Evolutionary conservation across 2,888 invertebrate species (phyloP).

Genomic region (Ferrisia virgata): DNA sequence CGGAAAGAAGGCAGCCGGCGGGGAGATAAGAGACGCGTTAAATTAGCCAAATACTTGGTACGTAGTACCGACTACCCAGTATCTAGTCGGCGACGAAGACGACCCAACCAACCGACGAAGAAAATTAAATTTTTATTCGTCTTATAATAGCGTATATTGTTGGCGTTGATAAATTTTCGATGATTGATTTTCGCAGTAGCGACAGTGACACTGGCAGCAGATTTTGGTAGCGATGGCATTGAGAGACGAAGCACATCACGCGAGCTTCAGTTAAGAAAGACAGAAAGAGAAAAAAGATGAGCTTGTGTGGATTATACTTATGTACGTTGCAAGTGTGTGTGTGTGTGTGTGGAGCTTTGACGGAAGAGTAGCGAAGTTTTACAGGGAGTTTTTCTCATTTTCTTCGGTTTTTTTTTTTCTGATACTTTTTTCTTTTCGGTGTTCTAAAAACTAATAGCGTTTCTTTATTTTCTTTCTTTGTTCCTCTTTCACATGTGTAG

Average conservation of each 20-base stretch:
- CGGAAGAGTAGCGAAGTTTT: background rate
- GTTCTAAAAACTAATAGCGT: constrained; percentile 5
- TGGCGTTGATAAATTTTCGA: constrained; percentile 10
- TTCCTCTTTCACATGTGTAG: background rate
- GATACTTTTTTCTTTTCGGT: background rate
- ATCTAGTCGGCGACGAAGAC: too few relatives aligned
- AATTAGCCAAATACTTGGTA: background rate
- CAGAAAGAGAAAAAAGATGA: background rate
- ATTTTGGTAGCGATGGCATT: too few relatives aligned
- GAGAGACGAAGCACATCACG: too few relatives aligned
- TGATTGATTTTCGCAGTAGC: background rate
- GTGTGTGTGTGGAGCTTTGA: background rate
- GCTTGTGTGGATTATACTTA: background rate
- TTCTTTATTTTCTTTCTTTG: background rate
- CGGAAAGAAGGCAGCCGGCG: too few relatives aligned
- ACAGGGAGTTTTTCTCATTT: background rate
- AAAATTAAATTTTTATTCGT: background rate
- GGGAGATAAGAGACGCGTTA: background rate
- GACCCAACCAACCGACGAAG: too few relatives aligned
- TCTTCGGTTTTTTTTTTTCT: background rate
- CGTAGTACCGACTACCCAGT: too few relatives aligned
- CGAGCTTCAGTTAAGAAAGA: too few relatives aligned
- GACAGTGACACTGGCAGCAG: background rate
- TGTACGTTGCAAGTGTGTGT: too few relatives aligned
- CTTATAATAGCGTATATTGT: background rate